A percentile compares a stretch with the other conserved stretches of the same genome.
Evolutionary conservation across 1,140 invertebrate species (phyloP).

Genomic region (Drosophila insularis): DNA sequence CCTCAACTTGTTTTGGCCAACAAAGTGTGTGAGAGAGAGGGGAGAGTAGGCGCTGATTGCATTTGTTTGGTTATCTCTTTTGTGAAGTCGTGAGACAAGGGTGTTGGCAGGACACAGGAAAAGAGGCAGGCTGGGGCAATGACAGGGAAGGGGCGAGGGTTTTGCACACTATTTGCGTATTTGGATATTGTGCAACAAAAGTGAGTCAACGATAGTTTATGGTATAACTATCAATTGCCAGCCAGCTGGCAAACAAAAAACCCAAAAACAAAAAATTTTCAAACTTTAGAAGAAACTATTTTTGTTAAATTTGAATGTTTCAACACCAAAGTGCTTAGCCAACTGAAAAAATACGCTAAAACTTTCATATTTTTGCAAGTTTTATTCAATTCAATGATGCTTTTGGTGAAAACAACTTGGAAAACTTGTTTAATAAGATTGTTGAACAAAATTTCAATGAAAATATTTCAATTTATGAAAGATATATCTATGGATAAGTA

Average conservation of each 20-base stretch:
- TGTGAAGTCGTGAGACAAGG: not conserved
- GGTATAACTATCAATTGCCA: slow-evolving; percentile 61
- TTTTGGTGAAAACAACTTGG: not conserved
- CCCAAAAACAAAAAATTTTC: too few relatives aligned
- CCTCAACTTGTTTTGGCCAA: slow-evolving; percentile 51
- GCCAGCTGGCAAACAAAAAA: slow-evolving; percentile 18
- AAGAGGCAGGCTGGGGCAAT: not conserved
- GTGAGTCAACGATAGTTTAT: slow-evolving; percentile 48
- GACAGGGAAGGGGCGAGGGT: slow-evolving; percentile 16
- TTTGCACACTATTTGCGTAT: slow-evolving; percentile 39
- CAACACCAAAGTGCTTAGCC: not conserved
- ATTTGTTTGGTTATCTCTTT: slow-evolving; percentile 57
- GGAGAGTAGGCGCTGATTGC: slow-evolving; percentile 59
- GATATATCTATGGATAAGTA: too few relatives aligned
- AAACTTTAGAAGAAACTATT: slow-evolving; percentile 29
- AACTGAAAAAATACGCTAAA: not conserved
- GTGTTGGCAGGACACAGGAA: not conserved
- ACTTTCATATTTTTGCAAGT: not conserved
- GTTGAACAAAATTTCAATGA: too few relatives aligned
- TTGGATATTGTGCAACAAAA: slow-evolving; percentile 50
- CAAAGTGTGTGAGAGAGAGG: not conserved
- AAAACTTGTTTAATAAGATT: not conserved
- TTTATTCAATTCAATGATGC: not conserved
- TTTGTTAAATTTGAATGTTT: slow-evolving; percentile 5
- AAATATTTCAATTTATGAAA: too few relatives aligned